Percentiles rank a stretch among this genome's conserved stretches.
Evolutionary conservation across 2,113 vertebrate genomes (phyloP).

Genomic region (Anoplopoma fimbria): DNA sequence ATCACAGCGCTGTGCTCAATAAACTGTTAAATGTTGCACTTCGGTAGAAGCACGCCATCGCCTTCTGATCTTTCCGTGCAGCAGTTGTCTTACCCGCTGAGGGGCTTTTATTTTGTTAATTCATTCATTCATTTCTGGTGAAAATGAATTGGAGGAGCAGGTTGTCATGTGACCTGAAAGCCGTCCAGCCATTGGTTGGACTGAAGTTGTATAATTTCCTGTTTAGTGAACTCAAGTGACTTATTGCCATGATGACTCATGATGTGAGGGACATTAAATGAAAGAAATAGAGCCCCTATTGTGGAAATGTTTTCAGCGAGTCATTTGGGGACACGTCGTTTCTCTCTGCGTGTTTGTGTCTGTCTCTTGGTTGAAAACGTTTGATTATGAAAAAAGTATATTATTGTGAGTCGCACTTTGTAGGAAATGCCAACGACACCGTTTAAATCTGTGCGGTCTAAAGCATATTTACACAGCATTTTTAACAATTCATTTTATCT

Average conservation of each 20-base stretch:
- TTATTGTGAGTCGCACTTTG: conserved; percentile 53
- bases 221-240: conserved; percentile 5
- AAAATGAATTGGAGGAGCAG: conserved; percentile 34
- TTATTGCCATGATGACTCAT: conserved; percentile 29
- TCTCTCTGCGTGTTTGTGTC: conserved; percentile 17
- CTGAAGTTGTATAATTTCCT: conserved; percentile 19
- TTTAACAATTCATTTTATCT: conserved; percentile 45
- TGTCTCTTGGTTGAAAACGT: conserved; percentile 29
- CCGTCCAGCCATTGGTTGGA: conserved; percentile 17
- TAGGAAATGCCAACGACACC: conserved; percentile 61
- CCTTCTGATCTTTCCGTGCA: conserved; percentile 53
- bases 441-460: conserved; percentile 46
- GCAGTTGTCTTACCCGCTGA: conserved; percentile 41
- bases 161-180: conserved; percentile 29
- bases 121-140: conserved; percentile 24
- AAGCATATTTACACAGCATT: conserved; percentile 54
- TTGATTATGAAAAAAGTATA: conserved; percentile 34
- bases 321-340: conserved; percentile 14
- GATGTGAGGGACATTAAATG: neutral
- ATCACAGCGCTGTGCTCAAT: conserved; percentile 66
- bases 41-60: conserved; percentile 47
- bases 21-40: conserved; percentile 67
- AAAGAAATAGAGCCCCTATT: conserved; percentile 8
- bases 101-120: conserved; percentile 46
- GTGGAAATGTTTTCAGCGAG: conserved; percentile 18